These are phyloP conservation scores for Drosophila prosaltans DNA, from an alignment of 1,140 invertebrate species.

Conservation along the genomic window DNA sequence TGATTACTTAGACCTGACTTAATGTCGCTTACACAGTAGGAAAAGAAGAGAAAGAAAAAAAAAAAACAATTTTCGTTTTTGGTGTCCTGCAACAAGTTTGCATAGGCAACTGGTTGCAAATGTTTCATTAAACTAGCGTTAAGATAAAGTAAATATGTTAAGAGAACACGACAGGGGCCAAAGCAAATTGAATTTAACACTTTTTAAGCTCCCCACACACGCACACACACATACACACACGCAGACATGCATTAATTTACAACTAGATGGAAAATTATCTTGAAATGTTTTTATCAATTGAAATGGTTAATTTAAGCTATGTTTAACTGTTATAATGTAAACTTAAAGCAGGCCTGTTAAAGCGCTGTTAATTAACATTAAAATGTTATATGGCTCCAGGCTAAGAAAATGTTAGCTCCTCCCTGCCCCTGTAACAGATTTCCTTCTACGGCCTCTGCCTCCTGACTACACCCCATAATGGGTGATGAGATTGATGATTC, in stretches of 20 bases:
- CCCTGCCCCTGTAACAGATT: no score
- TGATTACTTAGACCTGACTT: constrained; percentile 12
- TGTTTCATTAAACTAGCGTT: background rate
- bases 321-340: no score
- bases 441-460: background rate
- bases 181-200: constrained; percentile 7
- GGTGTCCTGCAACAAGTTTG: background rate
- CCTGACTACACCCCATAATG: background rate
- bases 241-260: background rate
- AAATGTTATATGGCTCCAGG: no score
- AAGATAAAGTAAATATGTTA: constrained; percentile 8
- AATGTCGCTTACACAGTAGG: constrained; percentile 2
- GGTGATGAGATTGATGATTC: background rate
- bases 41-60: background rate
- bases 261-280: background rate
- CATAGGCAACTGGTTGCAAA: constrained; percentile 2
- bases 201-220: no score
- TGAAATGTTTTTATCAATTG: background rate
- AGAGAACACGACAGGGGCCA: constrained; percentile 7
- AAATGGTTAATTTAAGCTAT: no score
- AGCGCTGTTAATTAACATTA: no score
- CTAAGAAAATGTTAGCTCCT: no score
- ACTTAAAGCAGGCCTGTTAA: no score
- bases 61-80: constrained; percentile 2
- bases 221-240: no score